Conservation (phyloP, 2,888 invertebrate species). For the Branchipolynoe longqiensis region DNA sequence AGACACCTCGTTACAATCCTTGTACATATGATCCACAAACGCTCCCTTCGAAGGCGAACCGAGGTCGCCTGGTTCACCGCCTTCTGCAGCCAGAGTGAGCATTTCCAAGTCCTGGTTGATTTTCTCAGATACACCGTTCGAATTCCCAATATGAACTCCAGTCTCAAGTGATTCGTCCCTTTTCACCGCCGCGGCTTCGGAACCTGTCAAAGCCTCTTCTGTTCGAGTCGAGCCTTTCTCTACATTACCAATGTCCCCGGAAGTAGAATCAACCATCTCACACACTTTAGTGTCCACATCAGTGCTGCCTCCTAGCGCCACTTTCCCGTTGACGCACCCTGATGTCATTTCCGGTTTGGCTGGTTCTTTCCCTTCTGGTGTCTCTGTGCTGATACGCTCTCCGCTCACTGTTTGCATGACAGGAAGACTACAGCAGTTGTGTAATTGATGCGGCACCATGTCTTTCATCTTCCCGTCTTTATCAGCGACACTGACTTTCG, state of each 20-base stretch:
- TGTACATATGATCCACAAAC: slow-evolving; percentile 8
- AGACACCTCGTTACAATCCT: not conserved
- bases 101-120: not conserved
- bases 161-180: not conserved
- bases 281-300: not conserved
- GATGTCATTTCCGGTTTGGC: not conserved
- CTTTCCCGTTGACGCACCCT: not conserved
- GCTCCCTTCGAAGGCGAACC: too few species aligned
- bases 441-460: not conserved
- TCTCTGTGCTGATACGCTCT: slow-evolving; percentile 11
- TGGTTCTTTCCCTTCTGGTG: not conserved
- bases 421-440: not conserved
- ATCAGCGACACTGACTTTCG: not conserved
- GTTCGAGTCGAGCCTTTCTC: too few species aligned
- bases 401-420: slow-evolving; percentile 12
- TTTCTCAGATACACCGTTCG: too few species aligned
- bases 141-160: too few species aligned
- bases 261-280: not conserved
- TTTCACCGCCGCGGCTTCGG: not conserved
- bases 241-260: too few species aligned
- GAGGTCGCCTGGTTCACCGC: too few species aligned
- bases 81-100: not conserved
- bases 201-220: not conserved
- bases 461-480: not conserved
- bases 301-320: not conserved